These are phyloP conservation scores for Halotydeus destructor DNA, from an alignment of 1,140 invertebrate genomes.

Conservation along the genomic window DNA sequence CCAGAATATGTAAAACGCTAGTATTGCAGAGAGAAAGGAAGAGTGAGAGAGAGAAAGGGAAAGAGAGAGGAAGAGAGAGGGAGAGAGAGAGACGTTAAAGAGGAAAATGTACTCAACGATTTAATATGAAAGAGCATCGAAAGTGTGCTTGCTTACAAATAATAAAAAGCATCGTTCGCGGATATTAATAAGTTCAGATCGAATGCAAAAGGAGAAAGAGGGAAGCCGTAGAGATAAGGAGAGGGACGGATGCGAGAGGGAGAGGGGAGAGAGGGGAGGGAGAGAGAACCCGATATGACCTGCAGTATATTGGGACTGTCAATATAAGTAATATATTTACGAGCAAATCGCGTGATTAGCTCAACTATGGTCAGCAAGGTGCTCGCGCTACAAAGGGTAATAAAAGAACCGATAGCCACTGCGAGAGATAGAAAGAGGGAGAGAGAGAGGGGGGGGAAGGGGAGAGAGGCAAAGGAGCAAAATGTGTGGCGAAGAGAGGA, in stretches of 20 bases:
- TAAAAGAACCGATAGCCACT: neutral
- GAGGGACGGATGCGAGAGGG: neutral
- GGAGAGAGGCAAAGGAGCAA: neutral
- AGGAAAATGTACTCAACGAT: neutral
- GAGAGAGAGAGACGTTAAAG: neutral
- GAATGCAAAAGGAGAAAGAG: neutral
- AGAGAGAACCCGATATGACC: neutral
- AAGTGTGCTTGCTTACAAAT: neutral
- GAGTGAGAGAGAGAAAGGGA: too few species aligned
- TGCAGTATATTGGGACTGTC: neutral
- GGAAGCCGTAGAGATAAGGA: neutral
- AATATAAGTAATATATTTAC: neutral
- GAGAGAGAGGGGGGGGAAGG: neutral
- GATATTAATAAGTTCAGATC: neutral
- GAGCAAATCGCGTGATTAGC: too few species aligned
- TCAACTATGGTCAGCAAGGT: neutral
- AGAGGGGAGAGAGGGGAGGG: neutral
- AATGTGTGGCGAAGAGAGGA: neutral
- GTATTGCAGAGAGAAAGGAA: too few species aligned
- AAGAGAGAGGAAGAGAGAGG: neutral
- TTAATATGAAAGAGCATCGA: neutral
- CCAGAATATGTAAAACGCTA: too few species aligned
- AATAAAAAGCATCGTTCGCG: neutral
- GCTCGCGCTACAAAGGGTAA: neutral
- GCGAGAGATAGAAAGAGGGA: neutral